These are phyloP conservation scores for Drosophila insularis DNA, from an alignment of 1,140 invertebrate species.

Conservation along the genomic window DNA sequence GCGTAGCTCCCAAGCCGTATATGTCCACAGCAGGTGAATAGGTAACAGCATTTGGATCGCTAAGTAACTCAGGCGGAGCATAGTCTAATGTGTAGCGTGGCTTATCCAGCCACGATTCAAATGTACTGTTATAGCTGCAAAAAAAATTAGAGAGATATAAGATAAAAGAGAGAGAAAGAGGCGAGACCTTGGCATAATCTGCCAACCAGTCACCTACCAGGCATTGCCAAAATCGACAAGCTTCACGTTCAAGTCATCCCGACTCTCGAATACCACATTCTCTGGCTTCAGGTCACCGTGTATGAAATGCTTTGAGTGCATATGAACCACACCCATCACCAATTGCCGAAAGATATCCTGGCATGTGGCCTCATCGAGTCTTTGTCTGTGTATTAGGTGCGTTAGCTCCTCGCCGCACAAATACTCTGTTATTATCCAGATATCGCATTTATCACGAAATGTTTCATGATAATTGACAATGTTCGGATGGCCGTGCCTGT, in stretches of 20 bases:
- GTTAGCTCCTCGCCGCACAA: constrained; percentile 95
- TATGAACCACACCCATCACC: constrained; percentile 90
- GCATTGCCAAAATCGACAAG: constrained; percentile 97
- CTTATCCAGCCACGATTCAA: constrained; percentile 87
- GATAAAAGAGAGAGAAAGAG: too few relatives aligned
- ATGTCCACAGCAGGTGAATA: constrained; percentile 95
- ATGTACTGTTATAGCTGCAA: constrained; percentile 84
- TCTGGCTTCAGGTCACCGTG: constrained; percentile 96
- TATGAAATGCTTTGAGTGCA: constrained; percentile 91
- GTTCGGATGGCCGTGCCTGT: constrained; percentile 86
- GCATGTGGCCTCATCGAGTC: constrained; percentile 88
- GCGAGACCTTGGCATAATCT: neutral
- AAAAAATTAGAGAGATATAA: neutral
- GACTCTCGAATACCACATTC: constrained; percentile 89
- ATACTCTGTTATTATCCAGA: constrained; percentile 93
- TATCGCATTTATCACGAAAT: constrained; percentile 90
- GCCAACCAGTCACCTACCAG: constrained; percentile 43
- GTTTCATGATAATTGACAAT: constrained; percentile 93
- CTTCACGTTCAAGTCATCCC: constrained; percentile 86
- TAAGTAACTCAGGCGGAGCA: constrained; percentile 93
- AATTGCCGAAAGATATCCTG: constrained; percentile 89
- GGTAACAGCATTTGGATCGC: constrained; percentile 83
- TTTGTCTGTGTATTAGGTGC: constrained; percentile 85
- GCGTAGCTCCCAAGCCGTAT: constrained; percentile 94
- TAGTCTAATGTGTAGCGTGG: constrained; percentile 95